phyloP scores from a whole-genome alignment of 2,113 vertebrate genomes.

The Fukomys damarensis region DNA sequence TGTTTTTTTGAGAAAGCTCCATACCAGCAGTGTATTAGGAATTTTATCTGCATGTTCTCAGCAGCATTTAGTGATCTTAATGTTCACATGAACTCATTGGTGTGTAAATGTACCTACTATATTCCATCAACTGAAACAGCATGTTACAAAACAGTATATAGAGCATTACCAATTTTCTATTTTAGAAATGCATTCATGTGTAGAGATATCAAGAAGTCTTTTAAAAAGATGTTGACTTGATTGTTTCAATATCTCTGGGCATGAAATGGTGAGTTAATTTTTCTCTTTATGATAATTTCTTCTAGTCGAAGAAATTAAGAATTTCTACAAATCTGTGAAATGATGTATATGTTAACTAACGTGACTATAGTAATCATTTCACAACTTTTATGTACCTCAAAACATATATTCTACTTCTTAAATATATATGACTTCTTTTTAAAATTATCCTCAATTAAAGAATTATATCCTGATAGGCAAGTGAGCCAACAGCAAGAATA shows the following conservation, averaged over 20 bases:
- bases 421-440: background rate
- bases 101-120: background rate
- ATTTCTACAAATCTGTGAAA: background rate
- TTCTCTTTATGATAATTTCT: too few species aligned
- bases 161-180: too few species aligned
- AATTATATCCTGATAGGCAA: background rate
- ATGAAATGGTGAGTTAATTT: background rate
- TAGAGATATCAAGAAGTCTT: background rate
- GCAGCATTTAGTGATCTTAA: background rate
- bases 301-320: too few species aligned
- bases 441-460: background rate
- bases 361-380: background rate
- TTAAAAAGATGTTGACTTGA: background rate
- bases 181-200: background rate
- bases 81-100: background rate
- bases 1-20: too few species aligned
- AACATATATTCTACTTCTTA: background rate
- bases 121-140: background rate
- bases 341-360: background rate
- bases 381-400: background rate
- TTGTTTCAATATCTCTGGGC: background rate
- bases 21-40: background rate
- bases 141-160: too few species aligned
- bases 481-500: background rate
- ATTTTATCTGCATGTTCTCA: background rate